Evolutionary conservation across 2,797 vertebrate species (phyloP), one percentile per base, ranked within the genome.

Genomic region (Mus spretus): DNA sequence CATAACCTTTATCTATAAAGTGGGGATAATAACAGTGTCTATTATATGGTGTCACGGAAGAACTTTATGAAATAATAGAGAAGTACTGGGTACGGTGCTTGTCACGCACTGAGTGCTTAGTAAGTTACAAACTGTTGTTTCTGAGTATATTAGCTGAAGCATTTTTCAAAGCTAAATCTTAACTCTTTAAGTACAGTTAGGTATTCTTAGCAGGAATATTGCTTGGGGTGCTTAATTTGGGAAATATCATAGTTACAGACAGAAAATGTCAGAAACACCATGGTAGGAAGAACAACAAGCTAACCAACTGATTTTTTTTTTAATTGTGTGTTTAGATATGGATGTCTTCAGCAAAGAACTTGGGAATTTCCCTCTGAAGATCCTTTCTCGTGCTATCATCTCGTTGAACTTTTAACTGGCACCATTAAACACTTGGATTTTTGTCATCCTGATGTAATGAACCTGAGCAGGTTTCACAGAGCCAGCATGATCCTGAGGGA

Each of bases 241-340:
- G 44, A 55, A 84, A 34, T 84, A n/a, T 90, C 4, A 81, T 74
- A 83, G 86, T 59, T 89, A 34, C 7, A 96, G 28, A 47, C 13
- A 90, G 37, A 87, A 74, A 85, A 11, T 91, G n/a, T 83, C 14
- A 88, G 92, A 57, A 92, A 80, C 78, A 80, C 86, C 85, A 85
- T 67, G 8, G 91, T 80, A 57, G 37, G 74, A 26, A 44, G 89
- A 91, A 89, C 95, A 91, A 28, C 80, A 85, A 97, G 44, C 92
- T 95, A 91, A 97, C 92, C 95, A 91, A 97, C 91, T 65, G 55
- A 37, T 31, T 72, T 93, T 94, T 61, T 59, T 40, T 80, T 79
- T 3, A 72, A 77, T 97, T 92, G 44, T 92, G 44, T 90, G 44
- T 93, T 97, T 93, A 97, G 90, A 84, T 91, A 8, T 59, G 53